phyloP scores from a whole-genome alignment of 2,888 invertebrate species.

The Tipula vernalis region DNA sequence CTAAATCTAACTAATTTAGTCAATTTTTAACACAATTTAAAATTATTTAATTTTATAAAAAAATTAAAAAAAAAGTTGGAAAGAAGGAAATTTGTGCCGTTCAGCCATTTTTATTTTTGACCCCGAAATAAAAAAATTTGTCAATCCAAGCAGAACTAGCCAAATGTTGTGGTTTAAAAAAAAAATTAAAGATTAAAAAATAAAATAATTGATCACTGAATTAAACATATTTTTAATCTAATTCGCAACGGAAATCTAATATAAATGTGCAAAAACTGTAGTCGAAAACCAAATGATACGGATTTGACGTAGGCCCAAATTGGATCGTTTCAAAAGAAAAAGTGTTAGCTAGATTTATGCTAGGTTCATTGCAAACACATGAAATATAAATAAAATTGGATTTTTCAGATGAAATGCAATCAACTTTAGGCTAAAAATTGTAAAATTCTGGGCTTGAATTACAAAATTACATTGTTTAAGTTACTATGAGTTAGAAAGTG shows the following conservation, averaged over 20 bases:
- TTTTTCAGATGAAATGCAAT: not conserved
- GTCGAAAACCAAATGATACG: not conserved
- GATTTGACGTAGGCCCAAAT: not conserved
- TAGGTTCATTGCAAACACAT: not conserved
- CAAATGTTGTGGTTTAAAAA: not conserved
- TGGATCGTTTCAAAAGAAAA: not conserved
- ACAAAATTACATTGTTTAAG: not conserved
- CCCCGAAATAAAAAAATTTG: not conserved
- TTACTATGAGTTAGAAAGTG: not conserved
- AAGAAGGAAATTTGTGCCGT: not conserved
- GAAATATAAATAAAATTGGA: not conserved
- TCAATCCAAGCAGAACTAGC: slow-evolving; percentile 7
- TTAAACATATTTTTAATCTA: not conserved
- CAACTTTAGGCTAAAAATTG: not conserved
- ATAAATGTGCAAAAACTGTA: not conserved
- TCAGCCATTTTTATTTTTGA: slow-evolving; percentile 9
- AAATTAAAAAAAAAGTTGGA: not conserved
- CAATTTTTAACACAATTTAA: not conserved
- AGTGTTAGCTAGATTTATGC: not conserved
- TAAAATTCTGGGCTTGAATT: not conserved
- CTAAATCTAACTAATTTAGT: not conserved
- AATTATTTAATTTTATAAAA: not conserved
- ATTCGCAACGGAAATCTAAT: not conserved
- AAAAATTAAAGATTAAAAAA: not conserved
- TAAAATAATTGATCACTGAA: not conserved